Conservation (phyloP, 2,797 vertebrate genomes). For the Cossypha polioptera region DNA sequence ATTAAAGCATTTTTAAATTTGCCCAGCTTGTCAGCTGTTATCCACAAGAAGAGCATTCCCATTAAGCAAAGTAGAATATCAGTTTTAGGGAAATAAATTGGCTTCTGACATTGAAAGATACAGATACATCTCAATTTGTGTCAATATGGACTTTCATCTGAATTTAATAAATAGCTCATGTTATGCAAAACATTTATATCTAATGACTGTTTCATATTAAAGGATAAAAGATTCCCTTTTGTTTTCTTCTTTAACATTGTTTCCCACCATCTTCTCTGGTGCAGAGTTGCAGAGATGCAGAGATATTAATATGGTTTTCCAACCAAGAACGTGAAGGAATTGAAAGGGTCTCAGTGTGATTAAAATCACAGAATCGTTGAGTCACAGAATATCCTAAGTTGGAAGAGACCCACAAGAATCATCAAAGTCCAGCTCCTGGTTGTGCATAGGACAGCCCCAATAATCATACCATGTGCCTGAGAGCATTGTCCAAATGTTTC, state of each 20-base stretch:
- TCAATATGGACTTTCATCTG: not conserved
- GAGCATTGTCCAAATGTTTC: not conserved
- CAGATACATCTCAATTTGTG: not conserved
- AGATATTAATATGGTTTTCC: not conserved
- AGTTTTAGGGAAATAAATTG: conserved; percentile 21
- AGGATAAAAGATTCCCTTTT: not conserved
- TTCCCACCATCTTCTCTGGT: not conserved
- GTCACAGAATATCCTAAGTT: not conserved
- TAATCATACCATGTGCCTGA: not conserved
- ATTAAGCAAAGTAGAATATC: not conserved
- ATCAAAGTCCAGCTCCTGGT: not conserved
- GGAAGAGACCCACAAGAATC: not conserved
- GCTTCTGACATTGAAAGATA: not conserved
- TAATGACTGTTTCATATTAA: not conserved
- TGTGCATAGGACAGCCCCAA: not conserved
- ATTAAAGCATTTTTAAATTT: not conserved
- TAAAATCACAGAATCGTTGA: not conserved
- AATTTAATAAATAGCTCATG: not conserved
- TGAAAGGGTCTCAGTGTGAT: not conserved
- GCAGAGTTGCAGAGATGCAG: not conserved
- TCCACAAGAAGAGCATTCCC: not conserved
- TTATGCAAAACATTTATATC: not conserved
- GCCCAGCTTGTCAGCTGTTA: not conserved
- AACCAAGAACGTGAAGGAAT: not conserved
- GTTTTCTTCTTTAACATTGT: not conserved